Conservation (phyloP, 2,888 invertebrate species). For the Heliconius hortense region DNA sequence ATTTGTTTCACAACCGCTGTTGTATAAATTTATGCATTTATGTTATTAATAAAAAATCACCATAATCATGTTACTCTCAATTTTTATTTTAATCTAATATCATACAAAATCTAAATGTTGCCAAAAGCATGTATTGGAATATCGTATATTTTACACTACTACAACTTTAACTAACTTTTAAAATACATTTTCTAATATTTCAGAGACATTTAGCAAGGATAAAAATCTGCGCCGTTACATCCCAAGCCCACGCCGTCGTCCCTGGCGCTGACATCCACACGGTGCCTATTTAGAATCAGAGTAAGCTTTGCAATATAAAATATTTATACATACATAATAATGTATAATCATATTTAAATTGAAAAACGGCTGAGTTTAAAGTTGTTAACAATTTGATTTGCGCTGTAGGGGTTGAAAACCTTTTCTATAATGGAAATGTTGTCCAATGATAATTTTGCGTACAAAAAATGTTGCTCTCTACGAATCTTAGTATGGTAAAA, state of each 20-base stretch:
- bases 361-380: neutral
- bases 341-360: neutral
- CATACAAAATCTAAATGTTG: neutral
- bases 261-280: conserved; percentile 70
- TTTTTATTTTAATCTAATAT: too few relatives aligned
- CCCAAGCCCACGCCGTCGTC: conserved; percentile 66
- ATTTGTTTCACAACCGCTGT: neutral
- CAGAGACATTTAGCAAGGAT: conserved; percentile 70
- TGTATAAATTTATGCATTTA: too few relatives aligned
- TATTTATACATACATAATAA: neutral
- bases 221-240: conserved; percentile 52
- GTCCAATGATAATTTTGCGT: neutral
- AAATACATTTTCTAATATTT: conserved; percentile 6
- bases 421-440: neutral
- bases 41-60: too few relatives aligned
- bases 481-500: neutral
- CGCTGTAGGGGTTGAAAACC: neutral
- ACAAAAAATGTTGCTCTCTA: neutral
- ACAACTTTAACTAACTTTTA: too few relatives aligned
- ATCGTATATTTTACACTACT: too few relatives aligned
- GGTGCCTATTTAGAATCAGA: conserved; percentile 40
- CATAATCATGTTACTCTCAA: too few relatives aligned
- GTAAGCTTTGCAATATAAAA: neutral
- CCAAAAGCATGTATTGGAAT: neutral
- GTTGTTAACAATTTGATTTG: neutral